Conservation (phyloP, 1,140 invertebrate species). For the Cyrtorhinus lividipennis region DNA sequence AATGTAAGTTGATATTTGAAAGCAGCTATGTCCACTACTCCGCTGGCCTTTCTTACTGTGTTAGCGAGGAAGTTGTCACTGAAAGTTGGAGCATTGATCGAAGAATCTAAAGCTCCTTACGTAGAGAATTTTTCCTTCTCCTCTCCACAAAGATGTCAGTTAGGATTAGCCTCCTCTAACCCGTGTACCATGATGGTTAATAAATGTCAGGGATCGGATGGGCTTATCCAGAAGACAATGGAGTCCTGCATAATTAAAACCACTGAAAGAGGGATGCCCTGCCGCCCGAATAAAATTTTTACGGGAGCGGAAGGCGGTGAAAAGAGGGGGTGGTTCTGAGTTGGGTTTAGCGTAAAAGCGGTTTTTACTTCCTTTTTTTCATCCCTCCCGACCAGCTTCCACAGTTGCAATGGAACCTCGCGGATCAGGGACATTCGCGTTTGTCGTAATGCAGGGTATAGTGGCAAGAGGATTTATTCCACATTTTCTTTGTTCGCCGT, state of each 20-base stretch:
- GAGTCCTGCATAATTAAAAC: conserved; percentile 5
- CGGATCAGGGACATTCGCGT: background rate
- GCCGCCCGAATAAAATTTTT: conserved; percentile 1
- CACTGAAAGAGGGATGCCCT: background rate
- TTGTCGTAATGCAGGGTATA: background rate
- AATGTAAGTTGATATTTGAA: too few relatives aligned
- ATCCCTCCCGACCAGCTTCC: background rate
- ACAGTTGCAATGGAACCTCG: background rate
- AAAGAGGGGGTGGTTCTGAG: background rate
- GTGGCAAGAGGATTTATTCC: background rate
- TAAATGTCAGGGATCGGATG: conserved; percentile 4
- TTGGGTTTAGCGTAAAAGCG: conserved; percentile 2
- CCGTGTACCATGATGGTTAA: background rate
- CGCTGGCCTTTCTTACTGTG: too few relatives aligned
- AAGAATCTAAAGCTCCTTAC: too few relatives aligned
- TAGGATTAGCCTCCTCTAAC: background rate
- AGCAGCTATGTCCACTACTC: too few relatives aligned
- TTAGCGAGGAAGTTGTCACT: too few relatives aligned
- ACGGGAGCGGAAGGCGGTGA: background rate
- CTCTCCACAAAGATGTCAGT: background rate
- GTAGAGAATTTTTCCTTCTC: background rate
- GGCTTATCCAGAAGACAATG: background rate
- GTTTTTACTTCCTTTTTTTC: background rate
- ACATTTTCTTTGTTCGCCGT: background rate
- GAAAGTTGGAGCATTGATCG: too few relatives aligned